Evolutionary conservation across 2,797 vertebrate species (phyloP).

Genomic region (Petrocephalus sullivani): DNA sequence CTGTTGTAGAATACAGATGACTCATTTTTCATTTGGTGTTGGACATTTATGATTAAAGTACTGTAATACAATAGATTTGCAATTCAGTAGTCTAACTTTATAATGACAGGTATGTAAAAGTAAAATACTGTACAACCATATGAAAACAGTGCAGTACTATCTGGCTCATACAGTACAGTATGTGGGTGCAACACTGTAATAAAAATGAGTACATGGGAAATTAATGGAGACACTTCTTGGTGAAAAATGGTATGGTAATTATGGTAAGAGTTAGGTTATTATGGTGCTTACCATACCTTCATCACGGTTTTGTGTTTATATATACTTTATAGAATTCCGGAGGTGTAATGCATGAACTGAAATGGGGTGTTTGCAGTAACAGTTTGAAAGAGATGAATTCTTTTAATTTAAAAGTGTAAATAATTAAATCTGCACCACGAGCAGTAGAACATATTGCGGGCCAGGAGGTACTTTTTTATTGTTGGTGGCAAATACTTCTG

Average conservation of each 20-base stretch:
- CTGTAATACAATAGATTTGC: background rate
- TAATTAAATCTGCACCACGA: background rate
- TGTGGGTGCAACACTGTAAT: background rate
- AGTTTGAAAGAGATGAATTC: slow-evolving; percentile 6
- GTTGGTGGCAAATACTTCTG: background rate
- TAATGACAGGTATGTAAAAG: background rate
- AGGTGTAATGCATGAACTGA: background rate
- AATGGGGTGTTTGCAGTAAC: background rate
- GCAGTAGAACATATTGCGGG: background rate
- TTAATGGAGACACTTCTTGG: background rate
- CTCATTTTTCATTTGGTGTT: background rate
- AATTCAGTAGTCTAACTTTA: background rate
- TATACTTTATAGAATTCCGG: background rate
- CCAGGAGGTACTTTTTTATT: background rate
- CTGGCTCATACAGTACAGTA: background rate
- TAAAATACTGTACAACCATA: background rate
- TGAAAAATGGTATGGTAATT: background rate
- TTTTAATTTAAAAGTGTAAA: background rate
- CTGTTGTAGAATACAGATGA: background rate
- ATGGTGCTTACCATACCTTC: background rate
- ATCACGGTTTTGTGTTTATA: background rate
- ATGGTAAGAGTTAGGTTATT: background rate
- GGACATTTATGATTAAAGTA: background rate
- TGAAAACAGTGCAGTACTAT: background rate
- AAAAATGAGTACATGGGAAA: background rate